Evolutionary conservation across 2,113 vertebrate genomes (phyloP), one percentile per base, ranked within the genome.

Genomic region (Phrynocephalus versicolor): DNA sequence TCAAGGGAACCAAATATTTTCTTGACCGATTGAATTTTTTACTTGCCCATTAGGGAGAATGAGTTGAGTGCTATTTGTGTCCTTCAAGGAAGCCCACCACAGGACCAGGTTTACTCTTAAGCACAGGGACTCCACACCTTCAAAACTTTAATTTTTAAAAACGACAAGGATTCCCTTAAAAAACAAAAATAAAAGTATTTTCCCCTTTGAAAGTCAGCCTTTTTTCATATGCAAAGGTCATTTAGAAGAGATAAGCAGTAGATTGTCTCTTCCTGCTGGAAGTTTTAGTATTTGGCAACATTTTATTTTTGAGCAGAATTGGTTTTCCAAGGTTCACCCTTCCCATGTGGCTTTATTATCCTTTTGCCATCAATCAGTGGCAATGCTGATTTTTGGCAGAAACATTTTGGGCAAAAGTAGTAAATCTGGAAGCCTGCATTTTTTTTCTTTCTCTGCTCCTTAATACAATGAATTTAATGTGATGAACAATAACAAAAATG

Each of bases 311-410:
- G 69, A 77, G 84, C 85, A 73, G 84, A 35, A 85, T 88, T 92
- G 67, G 87, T 35, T 79, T 45, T 82, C 80, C 87, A 79, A 84
- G 37, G 84, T 78, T 81, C 6, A 2, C 33, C 18, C 25, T 79
- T 67, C 41, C 88, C 89, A 88, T 72, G 85, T 82, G 75, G 75
- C 65, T 88, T 88, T 3, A 23, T 79, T 90, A 86, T 35, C 87
- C 82, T 92, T 85, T 90, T 90, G 90, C 93, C 87, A 92, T 85
- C 79, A 91, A 88, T 91, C 79, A 87, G 81, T 86, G 81, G 86
- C 87, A 55, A 51, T 89, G n/a, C 12, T 60, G 89, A 81, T 58
- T 87, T 62, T 77, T 92, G 82, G 62, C 71, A 15, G 69, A 94
- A 89, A 86, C 39, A 81, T 85, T 64, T 81, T 37, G 87, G 0